Evolutionary conservation across 2,797 vertebrate species (phyloP).

Genomic region (Anguilla obscura): DNA sequence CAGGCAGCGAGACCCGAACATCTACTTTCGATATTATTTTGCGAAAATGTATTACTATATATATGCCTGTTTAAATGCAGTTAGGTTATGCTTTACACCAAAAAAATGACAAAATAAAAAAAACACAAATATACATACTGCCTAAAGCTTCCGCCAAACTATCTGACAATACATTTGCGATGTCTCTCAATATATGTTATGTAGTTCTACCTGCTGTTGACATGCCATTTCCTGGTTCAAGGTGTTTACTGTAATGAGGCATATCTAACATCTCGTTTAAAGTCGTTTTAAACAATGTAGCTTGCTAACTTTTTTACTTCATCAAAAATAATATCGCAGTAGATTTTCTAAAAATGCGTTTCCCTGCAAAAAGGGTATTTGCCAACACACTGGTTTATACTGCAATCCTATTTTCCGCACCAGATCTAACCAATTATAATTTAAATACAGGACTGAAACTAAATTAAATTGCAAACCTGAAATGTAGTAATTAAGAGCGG

Average conservation of each 20-base stretch:
- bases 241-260: conserved; percentile 17
- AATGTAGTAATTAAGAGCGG: conserved; percentile 6
- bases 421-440: not conserved
- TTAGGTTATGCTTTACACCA: not conserved
- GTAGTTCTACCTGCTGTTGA: conserved; percentile 14
- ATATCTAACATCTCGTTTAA: not conserved
- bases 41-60: not conserved
- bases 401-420: conserved; percentile 15
- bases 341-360: not conserved
- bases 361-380: not conserved
- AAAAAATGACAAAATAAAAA: not conserved
- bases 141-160: not conserved
- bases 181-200: not conserved
- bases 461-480: conserved; percentile 25
- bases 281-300: not conserved
- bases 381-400: not conserved
- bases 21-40: not conserved
- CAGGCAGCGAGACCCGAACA: not conserved
- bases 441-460: not conserved
- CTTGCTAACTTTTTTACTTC: not conserved
- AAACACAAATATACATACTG: not conserved
- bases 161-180: not conserved
- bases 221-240: conserved; percentile 35
- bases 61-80: not conserved
- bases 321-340: not conserved